Evolutionary conservation across 2,888 invertebrate species (phyloP), one percentile per base, ranked within the genome.

Genomic region (Ophioninae sp.): DNA sequence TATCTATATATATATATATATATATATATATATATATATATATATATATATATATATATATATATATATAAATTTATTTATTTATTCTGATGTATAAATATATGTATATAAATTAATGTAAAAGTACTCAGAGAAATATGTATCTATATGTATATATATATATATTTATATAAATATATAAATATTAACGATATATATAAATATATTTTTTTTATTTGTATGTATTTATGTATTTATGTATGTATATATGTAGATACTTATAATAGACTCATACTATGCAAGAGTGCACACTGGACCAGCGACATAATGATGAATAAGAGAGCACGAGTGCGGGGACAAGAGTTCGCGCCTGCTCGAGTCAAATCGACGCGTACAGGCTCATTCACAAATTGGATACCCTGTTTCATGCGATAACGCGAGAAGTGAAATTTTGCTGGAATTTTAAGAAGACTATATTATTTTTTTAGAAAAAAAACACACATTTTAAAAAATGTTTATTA

Each of bases 301-400:
- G 76, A 67, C 21, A 67, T 65, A 68, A 68, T 74, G 82, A 79
- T 70, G 64, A 78, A 65, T 64, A 65, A 75, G 74, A 75, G 68
- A 41, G 50, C 21, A 41, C 23, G 67, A 59, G 56, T 30, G 41
- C 50, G 68, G 68, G 30, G 67, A 74, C 73, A 68, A 79, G 50
- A 73, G 79, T 73, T 68, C 39, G 79, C 50, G 59, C 23, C 57
- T 67, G 65, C 41, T 67, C 57, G 59, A 50, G 50, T 17, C 41
- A 59, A 56, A 7, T 44, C 59, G n/a, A 10, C 21, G 13, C 56
- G 20, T 72, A 79, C 77, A 69, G 77, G 37, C 17, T 74, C 59
- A n/a, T 74, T 74, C 73, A 74, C 13, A 50, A 74, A 30, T 56
- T 20, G 21, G 59, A 56, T 21, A n/a, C 41, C 21, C 21, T 17